Percentiles rank a stretch among this genome's conserved stretches.
Evolutionary conservation across 2,113 vertebrate species (phyloP).

Genomic region (Canis aureus): DNA sequence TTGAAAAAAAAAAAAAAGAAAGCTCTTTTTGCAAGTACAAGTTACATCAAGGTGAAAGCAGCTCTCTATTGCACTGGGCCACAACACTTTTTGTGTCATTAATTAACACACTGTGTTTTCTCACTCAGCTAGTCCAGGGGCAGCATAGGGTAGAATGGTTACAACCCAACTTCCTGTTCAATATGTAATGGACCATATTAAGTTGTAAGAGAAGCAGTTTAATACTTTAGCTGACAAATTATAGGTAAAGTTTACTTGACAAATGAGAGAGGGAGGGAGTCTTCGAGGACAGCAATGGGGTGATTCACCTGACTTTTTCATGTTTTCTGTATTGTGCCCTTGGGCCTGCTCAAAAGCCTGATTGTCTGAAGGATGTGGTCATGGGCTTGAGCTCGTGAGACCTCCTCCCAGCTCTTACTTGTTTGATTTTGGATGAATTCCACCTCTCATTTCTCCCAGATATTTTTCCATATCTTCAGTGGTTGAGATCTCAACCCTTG

Average conservation of each 20-base stretch:
- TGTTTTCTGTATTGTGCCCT: background rate
- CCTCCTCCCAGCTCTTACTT: constrained; percentile 30
- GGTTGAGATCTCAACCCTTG: constrained; percentile 25
- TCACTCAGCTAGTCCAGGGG: background rate
- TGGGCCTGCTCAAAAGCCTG: background rate
- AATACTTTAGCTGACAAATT: background rate
- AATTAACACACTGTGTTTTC: background rate
- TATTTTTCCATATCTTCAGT: constrained; percentile 59
- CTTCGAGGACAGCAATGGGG: background rate
- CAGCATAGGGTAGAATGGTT: background rate
- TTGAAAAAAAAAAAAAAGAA: background rate
- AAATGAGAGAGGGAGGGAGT: background rate
- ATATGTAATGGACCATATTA: background rate
- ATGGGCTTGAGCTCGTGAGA: constrained; percentile 38
- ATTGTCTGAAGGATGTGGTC: background rate
- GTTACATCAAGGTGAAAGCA: background rate
- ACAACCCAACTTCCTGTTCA: background rate
- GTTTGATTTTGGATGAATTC: constrained; percentile 58
- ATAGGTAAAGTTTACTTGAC: background rate
- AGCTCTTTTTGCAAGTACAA: background rate
- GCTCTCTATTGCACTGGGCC: background rate
- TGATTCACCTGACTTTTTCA: background rate
- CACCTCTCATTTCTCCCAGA: constrained; percentile 3
- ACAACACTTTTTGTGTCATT: background rate
- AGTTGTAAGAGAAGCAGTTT: background rate